Conservation (phyloP, 2,797 vertebrate genomes). For the Hydrolagus colliei region DNA sequence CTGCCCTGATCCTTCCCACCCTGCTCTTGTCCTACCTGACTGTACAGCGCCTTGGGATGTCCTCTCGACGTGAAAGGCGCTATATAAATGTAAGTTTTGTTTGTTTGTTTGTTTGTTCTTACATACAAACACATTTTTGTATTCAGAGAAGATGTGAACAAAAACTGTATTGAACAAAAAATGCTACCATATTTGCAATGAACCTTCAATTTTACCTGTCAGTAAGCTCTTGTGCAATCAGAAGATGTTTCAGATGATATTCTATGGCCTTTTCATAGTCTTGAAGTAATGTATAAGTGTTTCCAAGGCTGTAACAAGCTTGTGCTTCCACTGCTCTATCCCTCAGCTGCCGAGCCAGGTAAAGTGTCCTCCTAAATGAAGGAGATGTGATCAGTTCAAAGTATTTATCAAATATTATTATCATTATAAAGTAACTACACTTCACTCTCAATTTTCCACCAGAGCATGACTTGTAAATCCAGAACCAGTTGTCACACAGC, state of each 20-base stretch:
- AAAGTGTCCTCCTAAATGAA: constrained; percentile 69
- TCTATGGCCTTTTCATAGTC: constrained; percentile 88
- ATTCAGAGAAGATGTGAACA: no score
- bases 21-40: no score
- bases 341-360: constrained; percentile 79
- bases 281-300: constrained; percentile 85
- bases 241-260: constrained; percentile 85
- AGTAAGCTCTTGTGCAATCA: constrained; percentile 79
- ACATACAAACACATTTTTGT: no score
- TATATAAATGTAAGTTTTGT: no score
- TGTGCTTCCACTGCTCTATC: constrained; percentile 87
- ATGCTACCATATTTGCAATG: no score
- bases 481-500: no score
- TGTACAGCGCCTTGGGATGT: no score
- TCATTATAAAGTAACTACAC: background rate
- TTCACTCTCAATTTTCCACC: background rate
- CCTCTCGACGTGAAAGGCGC: no score
- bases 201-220: constrained; percentile 60
- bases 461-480: no score
- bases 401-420: constrained; percentile 28
- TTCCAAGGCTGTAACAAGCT: constrained; percentile 88
- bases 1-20: no score
- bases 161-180: no score
- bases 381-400: constrained; percentile 16
- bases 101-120: no score